These are phyloP conservation scores for Meteorus sp. DNA, from an alignment of 1,140 invertebrate genomes.

Conservation along the genomic window DNA sequence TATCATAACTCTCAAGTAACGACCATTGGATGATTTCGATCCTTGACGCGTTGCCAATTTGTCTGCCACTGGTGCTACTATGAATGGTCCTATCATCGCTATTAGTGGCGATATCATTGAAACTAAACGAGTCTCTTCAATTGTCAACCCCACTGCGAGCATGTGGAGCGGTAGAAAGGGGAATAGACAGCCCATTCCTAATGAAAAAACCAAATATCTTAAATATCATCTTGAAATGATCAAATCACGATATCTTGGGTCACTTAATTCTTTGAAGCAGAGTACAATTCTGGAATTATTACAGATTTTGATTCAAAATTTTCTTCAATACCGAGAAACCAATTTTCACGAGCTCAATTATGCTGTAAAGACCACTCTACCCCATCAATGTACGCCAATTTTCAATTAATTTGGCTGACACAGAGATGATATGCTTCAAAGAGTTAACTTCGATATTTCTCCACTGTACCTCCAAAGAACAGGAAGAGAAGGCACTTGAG, in stretches of 20 bases:
- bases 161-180: slow-evolving; percentile 77
- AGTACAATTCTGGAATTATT: too few species aligned
- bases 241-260: too few species aligned
- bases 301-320: slow-evolving; percentile 2
- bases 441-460: too few species aligned
- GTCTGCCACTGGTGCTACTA: slow-evolving; percentile 71
- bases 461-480: slow-evolving; percentile 61
- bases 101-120: slow-evolving; percentile 74
- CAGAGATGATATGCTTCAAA: too few species aligned
- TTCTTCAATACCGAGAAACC: too few species aligned
- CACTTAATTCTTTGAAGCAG: too few species aligned
- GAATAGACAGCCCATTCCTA: slow-evolving; percentile 75
- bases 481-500: slow-evolving; percentile 61
- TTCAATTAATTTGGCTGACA: too few species aligned
- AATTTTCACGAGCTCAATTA: too few species aligned
- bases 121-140: slow-evolving; percentile 70
- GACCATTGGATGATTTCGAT: slow-evolving; percentile 53
- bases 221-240: background rate
- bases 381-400: too few species aligned
- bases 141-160: slow-evolving; percentile 67
- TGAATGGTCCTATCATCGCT: slow-evolving; percentile 69
- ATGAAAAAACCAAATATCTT: slow-evolving; percentile 17
- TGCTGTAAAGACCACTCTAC: too few species aligned
- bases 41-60: slow-evolving; percentile 55
- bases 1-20: slow-evolving; percentile 69